Conservation (phyloP, 1,140 invertebrate genomes). For the Hylaeus volcanicus region DNA sequence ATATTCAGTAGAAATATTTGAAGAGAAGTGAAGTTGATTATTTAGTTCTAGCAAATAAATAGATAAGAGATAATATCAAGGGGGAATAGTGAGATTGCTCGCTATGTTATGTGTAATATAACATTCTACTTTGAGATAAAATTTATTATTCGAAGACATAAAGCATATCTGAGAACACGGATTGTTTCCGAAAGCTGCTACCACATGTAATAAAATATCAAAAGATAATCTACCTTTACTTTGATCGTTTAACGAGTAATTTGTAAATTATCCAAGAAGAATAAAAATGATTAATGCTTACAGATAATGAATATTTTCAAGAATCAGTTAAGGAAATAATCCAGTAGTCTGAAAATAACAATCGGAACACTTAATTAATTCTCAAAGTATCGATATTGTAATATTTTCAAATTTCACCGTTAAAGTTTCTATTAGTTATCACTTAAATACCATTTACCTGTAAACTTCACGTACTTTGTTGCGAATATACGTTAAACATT, state of each 20-base stretch:
- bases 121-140: background rate
- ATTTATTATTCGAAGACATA: background rate
- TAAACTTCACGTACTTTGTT: too few relatives aligned
- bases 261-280: background rate
- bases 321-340: background rate
- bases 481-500: too few relatives aligned
- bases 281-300: background rate
- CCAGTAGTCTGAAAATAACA: background rate
- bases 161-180: background rate
- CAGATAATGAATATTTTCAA: background rate
- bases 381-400: background rate
- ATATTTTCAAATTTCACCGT: too few relatives aligned
- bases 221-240: background rate
- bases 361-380: background rate
- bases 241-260: background rate
- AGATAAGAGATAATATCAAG: background rate
- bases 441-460: too few relatives aligned
- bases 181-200: background rate
- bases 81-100: background rate
- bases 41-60: background rate
- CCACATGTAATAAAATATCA: background rate
- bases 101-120: background rate
- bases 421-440: too few relatives aligned
- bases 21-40: background rate
- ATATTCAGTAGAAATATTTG: background rate